A percentile compares a stretch with the other conserved stretches of the same genome.
Evolutionary conservation across 2,113 vertebrate genomes (phyloP).

Genomic region (Apeltes quadracus): DNA sequence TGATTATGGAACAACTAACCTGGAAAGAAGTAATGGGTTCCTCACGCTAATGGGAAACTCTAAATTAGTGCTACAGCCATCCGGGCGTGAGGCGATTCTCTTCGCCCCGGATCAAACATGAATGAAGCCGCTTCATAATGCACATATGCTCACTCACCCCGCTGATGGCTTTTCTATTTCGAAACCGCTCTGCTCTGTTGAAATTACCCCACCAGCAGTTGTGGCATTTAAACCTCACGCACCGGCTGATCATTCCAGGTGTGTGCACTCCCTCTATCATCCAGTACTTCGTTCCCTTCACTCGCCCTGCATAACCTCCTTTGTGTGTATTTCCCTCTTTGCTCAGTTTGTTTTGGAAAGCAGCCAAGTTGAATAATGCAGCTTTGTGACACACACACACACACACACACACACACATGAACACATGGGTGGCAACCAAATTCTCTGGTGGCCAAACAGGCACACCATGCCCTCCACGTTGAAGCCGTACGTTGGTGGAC

Average conservation of each 20-base stretch:
- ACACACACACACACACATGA: constrained; percentile 23
- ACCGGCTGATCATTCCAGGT: constrained; percentile 25
- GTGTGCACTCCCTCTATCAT: constrained; percentile 4
- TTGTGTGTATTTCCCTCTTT: constrained; percentile 9
- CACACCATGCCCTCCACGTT: constrained; percentile 39
- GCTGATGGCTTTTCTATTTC: constrained; percentile 63
- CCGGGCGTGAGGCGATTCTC: constrained; percentile 57
- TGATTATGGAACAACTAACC: constrained; percentile 65
- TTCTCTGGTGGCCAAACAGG: constrained; percentile 34
- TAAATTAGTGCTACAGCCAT: constrained; percentile 56
- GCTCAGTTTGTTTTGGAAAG: constrained; percentile 64
- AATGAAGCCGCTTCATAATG: constrained; percentile 53
- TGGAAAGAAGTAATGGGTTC: constrained; percentile 63
- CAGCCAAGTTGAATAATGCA: constrained; percentile 65
- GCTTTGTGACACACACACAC: constrained; percentile 31
- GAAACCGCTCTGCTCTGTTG: constrained; percentile 48
- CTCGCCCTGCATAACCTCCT: constrained; percentile 12
- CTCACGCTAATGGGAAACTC: constrained; percentile 61
- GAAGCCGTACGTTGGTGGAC: constrained; percentile 36
- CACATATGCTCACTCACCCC: constrained; percentile 50
- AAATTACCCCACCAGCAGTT: constrained; percentile 30
- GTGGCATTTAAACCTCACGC: constrained; percentile 19
- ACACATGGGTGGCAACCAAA: constrained; percentile 7
- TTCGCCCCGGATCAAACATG: constrained; percentile 42
- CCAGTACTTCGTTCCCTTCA: constrained; percentile 5